Evolutionary conservation across 2,797 vertebrate genomes (phyloP), one percentile per base, ranked within the genome.

Genomic region (Premnoplex brunnescens): DNA sequence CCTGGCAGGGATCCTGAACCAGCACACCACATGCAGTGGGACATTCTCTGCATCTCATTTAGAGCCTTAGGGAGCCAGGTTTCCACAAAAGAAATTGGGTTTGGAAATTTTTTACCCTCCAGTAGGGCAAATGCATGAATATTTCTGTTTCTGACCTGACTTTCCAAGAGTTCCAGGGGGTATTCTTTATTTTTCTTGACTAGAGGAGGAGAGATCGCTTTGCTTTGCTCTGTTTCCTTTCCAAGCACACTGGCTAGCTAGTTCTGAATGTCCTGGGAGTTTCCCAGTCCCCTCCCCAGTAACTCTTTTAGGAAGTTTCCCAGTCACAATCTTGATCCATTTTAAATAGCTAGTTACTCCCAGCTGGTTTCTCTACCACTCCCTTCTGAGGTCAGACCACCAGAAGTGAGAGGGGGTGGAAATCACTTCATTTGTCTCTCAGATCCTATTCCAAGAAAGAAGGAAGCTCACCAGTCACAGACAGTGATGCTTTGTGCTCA

Each of bases 61-160:
- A 89, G 80, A 93, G 75, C 92, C 91, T 91, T 88, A 72, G 90
- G 95, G 94, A 96, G 85, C 77, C 85, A 90, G 91, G 66, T 95
- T 88, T 94, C 87, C 72, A 96, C 87, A 91, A 93, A 95, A 96
- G 91, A 96, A 94, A 79, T 77, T 59, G 80, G 43, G 56, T 86
- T 91, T 96, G 91, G 89, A 97, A 94, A 93, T 89, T 94, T 87
- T 72, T 92, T 85, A 78, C 85, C 43, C 59, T 93, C 87, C 87
- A 95, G 62, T 78, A 97, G 74, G 84, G 49, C 0, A 0, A 96
- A 81, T 56, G 71, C 56, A 84, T 77, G 73, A 94, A 93, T 92
- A 86, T 96, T 94, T 94, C 96, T 92, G 46, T 59, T 95, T 41
- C 84, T 96, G 91, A 95, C 77, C 79, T 94, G 94, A 96, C 95